Percentiles rank a stretch among this genome's conserved stretches.
These are phyloP conservation scores for Pionites leucogaster DNA, from an alignment of 2,113 vertebrate genomes.

Conservation along the genomic window DNA sequence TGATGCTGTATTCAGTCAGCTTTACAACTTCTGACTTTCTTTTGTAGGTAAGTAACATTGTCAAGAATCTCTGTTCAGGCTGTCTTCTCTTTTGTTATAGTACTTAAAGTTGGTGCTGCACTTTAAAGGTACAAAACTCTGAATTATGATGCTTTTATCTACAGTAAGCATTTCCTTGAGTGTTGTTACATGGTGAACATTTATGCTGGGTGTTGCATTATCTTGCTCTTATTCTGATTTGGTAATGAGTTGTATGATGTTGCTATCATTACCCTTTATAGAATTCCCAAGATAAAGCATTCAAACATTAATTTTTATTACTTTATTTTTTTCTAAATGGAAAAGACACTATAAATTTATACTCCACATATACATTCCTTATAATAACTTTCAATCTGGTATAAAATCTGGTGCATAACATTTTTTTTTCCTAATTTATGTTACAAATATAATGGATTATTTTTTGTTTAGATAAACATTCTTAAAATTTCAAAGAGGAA, in stretches of 20 bases:
- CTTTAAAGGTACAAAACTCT: background rate
- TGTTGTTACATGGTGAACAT: background rate
- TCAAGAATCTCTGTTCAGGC: background rate
- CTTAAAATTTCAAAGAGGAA: background rate
- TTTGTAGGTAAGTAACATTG: background rate
- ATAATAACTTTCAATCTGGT: background rate
- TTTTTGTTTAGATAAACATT: background rate
- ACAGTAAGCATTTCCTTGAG: background rate
- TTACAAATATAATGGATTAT: background rate
- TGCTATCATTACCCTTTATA: background rate
- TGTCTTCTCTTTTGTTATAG: background rate
- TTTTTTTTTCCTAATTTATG: background rate
- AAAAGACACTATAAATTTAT: background rate
- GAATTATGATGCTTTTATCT: background rate
- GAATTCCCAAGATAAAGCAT: background rate
- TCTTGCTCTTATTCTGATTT: background rate
- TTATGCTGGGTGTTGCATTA: background rate
- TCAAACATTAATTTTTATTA: background rate
- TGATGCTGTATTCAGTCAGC: background rate
- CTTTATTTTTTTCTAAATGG: background rate
- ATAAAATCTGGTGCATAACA: background rate
- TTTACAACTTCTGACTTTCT: background rate
- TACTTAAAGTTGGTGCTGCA: background rate
- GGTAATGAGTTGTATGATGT: background rate
- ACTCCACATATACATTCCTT: background rate